Conservation (phyloP, 1,140 invertebrate genomes). For the Pomacea maculata region DNA sequence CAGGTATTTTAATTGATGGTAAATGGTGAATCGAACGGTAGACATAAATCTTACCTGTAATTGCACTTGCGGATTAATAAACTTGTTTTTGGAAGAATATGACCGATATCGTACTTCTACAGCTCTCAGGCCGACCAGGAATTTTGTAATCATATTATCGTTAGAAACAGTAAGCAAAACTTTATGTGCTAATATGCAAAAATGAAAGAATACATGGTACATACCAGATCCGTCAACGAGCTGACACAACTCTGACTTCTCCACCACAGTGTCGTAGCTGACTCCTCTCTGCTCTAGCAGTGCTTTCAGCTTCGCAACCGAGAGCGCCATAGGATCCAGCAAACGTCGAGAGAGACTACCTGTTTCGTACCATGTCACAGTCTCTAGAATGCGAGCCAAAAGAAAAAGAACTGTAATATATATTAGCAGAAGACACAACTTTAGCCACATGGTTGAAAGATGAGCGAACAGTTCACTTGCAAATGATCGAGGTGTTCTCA, state of each 20-base stretch:
- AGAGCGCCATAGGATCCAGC: constrained; percentile 67
- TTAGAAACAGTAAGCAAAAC: no score
- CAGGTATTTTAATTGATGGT: no score
- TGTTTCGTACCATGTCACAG: constrained; percentile 61
- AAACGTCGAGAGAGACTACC: constrained; percentile 57
- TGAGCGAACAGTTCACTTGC: background rate
- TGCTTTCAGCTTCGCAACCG: constrained; percentile 68
- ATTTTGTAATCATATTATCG: no score
- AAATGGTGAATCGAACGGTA: no score
- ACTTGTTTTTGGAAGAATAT: no score
- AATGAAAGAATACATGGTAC: background rate
- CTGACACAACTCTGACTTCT: constrained; percentile 68
- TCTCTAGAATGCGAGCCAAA: constrained; percentile 64
- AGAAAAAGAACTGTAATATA: constrained; percentile 64
- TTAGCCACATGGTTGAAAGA: constrained; percentile 59
- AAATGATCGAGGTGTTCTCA: background rate
- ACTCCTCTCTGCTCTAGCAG: constrained; percentile 68
- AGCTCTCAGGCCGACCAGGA: no score
- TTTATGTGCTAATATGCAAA: background rate
- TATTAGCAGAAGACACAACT: constrained; percentile 59
- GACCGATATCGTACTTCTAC: no score
- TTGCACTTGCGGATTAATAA: no score
- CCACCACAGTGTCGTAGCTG: constrained; percentile 67
- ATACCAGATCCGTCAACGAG: constrained; percentile 68
- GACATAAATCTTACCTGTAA: no score